Base-by-base conservation (phyloP, 2,888 invertebrate species). In the Ophion ellenae region DNA sequence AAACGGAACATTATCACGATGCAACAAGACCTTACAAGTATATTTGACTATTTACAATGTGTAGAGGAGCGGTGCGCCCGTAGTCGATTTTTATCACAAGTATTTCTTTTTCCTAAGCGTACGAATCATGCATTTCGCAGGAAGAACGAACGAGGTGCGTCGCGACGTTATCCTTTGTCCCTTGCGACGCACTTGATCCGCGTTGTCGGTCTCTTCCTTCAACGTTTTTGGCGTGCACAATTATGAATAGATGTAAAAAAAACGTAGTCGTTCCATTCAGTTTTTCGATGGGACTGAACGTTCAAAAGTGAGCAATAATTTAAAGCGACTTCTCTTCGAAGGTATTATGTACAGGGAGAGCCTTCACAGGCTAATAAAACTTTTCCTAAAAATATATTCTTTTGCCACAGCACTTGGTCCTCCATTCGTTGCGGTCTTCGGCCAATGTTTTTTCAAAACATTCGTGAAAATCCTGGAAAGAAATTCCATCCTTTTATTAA, bases 401-500 rank as follows among this genome's bases (percentile, higher is more conserved):
- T n/a, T 64, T 28, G 11, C 57, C 14, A 9, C 32, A 24, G 3
- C 28, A 32, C 36, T 20, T 36, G 20, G 70, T 66, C 36, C n/a
- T 32, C 11, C 17, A 45, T 74, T 70, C 32, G 36, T 20, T 45
- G 10, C 17, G 10, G 24, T 76, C 53, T 11, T 45, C 6, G 14
- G 32, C 10, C 14, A 59, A 32, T 64, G 32, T 64, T 32, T 45
- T 57, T 20, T 85, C 40, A 83, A 53, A 71, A 83, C 71, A 85
- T 76, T 76, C 83, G 85, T 53, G 76, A 40, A 14, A 83, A 83
- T 47, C 83, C 85, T 85, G 63, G 47, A 83, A 70, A 28, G n/a
- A 81, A 24, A 69, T 17, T 70, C 10, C 3, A 24, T 17, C 5
- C 7, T 57, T 6, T 70, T 20, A 36, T 40, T 83, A 32, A 32